phyloP scores from a whole-genome alignment of 2,888 invertebrate species.

The Archaeoteleia sp. region DNA sequence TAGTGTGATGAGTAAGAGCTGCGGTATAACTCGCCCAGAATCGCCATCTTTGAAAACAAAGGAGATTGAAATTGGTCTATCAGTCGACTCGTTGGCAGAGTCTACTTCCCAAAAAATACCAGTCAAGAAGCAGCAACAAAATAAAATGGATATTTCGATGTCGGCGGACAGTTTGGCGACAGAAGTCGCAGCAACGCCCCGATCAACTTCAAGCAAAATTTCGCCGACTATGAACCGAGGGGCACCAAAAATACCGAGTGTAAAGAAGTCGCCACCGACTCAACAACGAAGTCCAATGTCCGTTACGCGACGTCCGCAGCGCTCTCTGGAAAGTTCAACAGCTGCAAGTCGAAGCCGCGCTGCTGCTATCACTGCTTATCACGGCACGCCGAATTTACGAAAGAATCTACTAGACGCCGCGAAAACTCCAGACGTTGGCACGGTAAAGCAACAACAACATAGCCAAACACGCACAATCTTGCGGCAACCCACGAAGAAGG shows the following conservation, averaged over 20 bases:
- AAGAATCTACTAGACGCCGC: constrained; percentile 77
- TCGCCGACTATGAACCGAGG: constrained; percentile 65
- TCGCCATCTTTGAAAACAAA: constrained; percentile 71
- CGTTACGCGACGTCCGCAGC: constrained; percentile 61
- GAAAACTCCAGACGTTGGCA: constrained; percentile 76
- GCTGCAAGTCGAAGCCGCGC: constrained; percentile 71
- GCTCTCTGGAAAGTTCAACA: constrained; percentile 70
- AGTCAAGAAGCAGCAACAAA: constrained; percentile 55
- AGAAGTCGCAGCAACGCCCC: constrained; percentile 65
- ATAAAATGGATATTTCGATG: constrained; percentile 72
- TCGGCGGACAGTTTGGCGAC: constrained; percentile 73
- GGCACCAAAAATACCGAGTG: constrained; percentile 55
- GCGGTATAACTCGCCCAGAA: constrained; percentile 72
- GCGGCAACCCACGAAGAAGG: constrained; percentile 60
- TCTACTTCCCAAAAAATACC: constrained; percentile 55
- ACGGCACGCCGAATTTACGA: constrained; percentile 75
- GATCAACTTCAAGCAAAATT: constrained; percentile 67
- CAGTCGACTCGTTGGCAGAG: constrained; percentile 71
- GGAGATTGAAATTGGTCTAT: constrained; percentile 67
- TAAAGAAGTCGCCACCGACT: constrained; percentile 66
- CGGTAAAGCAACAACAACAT: constrained; percentile 37
- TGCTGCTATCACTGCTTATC: constrained; percentile 66
- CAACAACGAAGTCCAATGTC: constrained; percentile 63
- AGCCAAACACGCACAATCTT: constrained; percentile 32
- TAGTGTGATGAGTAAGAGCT: constrained; percentile 66